Evolutionary conservation across 2,797 vertebrate species (phyloP), one percentile per base, ranked within the genome.

Genomic region (Gallirallus australis): DNA sequence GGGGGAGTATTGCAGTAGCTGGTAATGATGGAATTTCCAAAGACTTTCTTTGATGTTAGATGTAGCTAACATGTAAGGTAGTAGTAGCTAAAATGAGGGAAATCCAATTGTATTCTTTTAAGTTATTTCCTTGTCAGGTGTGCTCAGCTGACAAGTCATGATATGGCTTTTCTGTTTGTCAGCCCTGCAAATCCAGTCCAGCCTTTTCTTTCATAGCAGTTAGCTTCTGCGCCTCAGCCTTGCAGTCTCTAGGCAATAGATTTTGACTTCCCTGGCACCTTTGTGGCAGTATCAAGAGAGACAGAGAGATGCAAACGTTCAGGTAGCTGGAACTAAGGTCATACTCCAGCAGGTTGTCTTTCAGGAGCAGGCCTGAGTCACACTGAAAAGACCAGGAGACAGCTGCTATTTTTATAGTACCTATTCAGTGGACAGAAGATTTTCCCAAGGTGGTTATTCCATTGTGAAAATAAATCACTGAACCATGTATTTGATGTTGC

Each of bases 161-260:
- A 82, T 30, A 28, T 28, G 47, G 27, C 50, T 76, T 50, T 78
- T 82, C 33, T 85, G 7, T 68, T 93, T 95, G 70, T 79, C 66
- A 86, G n/a, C 33, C 11, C 35, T 87, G 18, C 42, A 37, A 10
- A 56, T 73, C 77, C 23, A 54, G 52, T 73, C 19, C 50, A 59
- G 35, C 60, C 59, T 68, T 81, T 76, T 75, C 37, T 75, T 90
- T 37, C 17, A 9, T 5, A 57, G 39, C 27, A 64, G 18, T 35
- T 71, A 25, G 25, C 33, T 86, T 61, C 57, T 82, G 40, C 45
- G 20, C 20, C 25, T 65, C 71, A 73, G 16, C 35, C 60, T 70
- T 65, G 21, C 39, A 56, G 70, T 76, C 76, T 92, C 48, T 33
- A 81, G 63, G n/a, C 50, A 64, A 27, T n/a, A 65, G 73, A 25